Evolutionary conservation across 2,113 vertebrate genomes (phyloP).

Genomic region (Montifringilla adamsi): DNA sequence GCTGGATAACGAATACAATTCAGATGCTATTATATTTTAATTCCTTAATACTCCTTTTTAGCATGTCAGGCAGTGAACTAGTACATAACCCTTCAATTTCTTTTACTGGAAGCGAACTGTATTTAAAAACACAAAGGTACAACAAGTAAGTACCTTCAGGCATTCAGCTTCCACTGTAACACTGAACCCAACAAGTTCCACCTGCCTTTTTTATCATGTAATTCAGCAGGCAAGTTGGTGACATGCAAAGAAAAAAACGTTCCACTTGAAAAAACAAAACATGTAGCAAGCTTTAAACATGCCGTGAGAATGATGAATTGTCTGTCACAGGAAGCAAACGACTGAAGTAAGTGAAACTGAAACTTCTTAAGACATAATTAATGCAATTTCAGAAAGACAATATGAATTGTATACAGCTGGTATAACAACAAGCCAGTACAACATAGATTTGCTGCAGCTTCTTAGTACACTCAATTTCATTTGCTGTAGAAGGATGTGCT

Average conservation of each 20-base stretch:
- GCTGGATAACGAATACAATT: background rate
- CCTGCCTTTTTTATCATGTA: slow-evolving; percentile 4
- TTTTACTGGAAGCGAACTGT: background rate
- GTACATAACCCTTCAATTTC: background rate
- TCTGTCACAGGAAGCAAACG: slow-evolving; percentile 59
- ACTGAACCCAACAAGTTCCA: background rate
- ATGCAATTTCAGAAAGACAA: slow-evolving; percentile 47
- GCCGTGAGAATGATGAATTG: slow-evolving; percentile 45
- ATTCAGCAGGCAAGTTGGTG: slow-evolving; percentile 28
- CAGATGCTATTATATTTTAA: background rate
- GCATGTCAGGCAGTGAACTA: background rate
- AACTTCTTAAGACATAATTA: slow-evolving; percentile 61
- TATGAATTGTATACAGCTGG: slow-evolving; percentile 23
- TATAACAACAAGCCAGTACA: slow-evolving; percentile 5
- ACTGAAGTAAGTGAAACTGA: slow-evolving; percentile 64
- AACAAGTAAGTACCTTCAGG: background rate
- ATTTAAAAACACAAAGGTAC: background rate
- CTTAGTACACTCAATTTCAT: slow-evolving; percentile 11
- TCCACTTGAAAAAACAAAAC: background rate
- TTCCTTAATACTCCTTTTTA: background rate
- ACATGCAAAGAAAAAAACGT: slow-evolving; percentile 22
- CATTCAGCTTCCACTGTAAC: slow-evolving; percentile 10
- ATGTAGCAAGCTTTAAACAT: slow-evolving; percentile 65
- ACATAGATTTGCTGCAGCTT: slow-evolving; percentile 18
- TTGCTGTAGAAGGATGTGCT: background rate